Conservation (phyloP, 2,888 invertebrate genomes). For the Heteropelma amictum region DNA sequence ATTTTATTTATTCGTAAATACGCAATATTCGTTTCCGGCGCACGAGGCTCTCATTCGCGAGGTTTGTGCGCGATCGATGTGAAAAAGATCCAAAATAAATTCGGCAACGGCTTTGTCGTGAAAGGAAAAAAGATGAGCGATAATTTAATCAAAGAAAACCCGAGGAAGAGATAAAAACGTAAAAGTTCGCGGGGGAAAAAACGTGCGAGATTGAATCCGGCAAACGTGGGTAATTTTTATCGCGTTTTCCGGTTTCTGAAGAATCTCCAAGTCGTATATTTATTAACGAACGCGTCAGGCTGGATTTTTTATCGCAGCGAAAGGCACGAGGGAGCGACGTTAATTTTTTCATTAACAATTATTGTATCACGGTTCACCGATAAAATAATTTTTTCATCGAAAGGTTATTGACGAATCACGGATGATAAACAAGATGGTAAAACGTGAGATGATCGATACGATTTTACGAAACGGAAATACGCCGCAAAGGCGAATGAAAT, state of each 20-base stretch:
- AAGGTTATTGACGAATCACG: too few species aligned
- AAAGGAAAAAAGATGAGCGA: not conserved
- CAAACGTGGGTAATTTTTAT: slow-evolving; percentile 42
- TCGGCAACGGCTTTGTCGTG: slow-evolving; percentile 51
- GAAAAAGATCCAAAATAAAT: slow-evolving; percentile 47
- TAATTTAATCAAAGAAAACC: slow-evolving; percentile 10
- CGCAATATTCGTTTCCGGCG: slow-evolving; percentile 20
- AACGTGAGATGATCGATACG: too few species aligned
- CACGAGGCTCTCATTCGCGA: slow-evolving; percentile 35
- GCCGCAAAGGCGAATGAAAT: too few species aligned
- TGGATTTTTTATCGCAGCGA: too few species aligned
- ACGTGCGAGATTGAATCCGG: not conserved
- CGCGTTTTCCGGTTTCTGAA: slow-evolving; percentile 50
- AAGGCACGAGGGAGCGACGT: too few species aligned
- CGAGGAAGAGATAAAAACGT: slow-evolving; percentile 5
- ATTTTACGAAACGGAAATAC: too few species aligned
- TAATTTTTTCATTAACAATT: not conserved
- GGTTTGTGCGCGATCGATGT: slow-evolving; percentile 28
- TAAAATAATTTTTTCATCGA: not conserved
- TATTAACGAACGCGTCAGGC: slow-evolving; percentile 40
- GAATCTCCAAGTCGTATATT: slow-evolving; percentile 39
- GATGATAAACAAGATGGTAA: too few species aligned
- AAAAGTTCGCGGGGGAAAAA: slow-evolving; percentile 16
- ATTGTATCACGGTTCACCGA: too few species aligned
- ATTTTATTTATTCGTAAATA: too few species aligned